phyloP scores from a whole-genome alignment of 2,113 vertebrate species.

The Heloderma charlesbogerti region DNA sequence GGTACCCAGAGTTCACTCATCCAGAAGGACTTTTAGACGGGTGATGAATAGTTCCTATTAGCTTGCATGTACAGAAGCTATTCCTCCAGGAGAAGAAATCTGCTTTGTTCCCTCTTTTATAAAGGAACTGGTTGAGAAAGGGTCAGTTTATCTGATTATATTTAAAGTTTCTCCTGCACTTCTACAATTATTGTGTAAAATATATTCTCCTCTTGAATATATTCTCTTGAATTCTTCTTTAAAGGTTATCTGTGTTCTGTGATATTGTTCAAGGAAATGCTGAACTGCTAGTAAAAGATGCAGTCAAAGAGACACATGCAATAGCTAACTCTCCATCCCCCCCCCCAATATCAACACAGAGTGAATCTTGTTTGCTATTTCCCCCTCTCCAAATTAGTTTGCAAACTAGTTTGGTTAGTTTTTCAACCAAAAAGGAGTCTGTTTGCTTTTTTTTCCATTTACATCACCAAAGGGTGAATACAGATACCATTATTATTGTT shows the following conservation, averaged over 20 bases:
- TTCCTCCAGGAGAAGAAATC: slow-evolving; percentile 54
- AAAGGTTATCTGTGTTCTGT: slow-evolving; percentile 27
- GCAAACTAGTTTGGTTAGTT: background rate
- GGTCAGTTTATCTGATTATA: slow-evolving; percentile 37
- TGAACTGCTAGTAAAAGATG: slow-evolving; percentile 40
- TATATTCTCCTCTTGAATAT: background rate
- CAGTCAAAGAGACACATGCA: background rate
- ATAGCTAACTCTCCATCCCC: background rate
- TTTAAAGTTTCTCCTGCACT: slow-evolving; percentile 38
- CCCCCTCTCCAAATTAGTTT: slow-evolving; percentile 29
- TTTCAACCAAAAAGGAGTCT: slow-evolving; percentile 19
- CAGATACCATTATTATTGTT: too few species aligned
- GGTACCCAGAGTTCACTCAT: slow-evolving; percentile 58
- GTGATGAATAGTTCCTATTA: slow-evolving; percentile 65
- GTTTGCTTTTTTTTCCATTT: slow-evolving; percentile 15
- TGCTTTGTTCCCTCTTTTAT: slow-evolving; percentile 62
- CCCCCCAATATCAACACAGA: background rate
- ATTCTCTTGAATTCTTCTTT: too few species aligned
- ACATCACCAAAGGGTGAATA: background rate
- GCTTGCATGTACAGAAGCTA: slow-evolving; percentile 55
- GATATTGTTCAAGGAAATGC: slow-evolving; percentile 1
- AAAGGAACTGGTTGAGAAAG: slow-evolving; percentile 44
- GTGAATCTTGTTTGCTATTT: background rate
- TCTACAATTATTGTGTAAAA: slow-evolving; percentile 15
- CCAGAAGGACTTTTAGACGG: slow-evolving; percentile 53